These are phyloP conservation scores for Sinotaia quadrata DNA, from an alignment of 2,888 invertebrate genomes.

Conservation along the genomic window DNA sequence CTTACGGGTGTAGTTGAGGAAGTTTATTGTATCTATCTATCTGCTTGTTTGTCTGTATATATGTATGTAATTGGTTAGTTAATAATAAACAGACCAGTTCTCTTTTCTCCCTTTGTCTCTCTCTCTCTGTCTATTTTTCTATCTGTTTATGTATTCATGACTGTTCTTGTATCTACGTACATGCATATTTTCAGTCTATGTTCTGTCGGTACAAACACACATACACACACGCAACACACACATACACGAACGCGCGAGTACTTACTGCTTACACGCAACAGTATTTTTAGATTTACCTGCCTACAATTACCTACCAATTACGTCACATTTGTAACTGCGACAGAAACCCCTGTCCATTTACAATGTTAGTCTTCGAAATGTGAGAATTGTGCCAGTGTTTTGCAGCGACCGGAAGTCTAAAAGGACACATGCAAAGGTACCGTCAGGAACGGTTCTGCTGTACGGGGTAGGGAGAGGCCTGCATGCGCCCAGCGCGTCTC, in stretches of 20 bases:
- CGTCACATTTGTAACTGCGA: no score
- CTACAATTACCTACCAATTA: no score
- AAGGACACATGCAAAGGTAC: constrained; percentile 31
- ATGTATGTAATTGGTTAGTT: not conserved
- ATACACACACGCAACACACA: no score
- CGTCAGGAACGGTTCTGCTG: constrained; percentile 58
- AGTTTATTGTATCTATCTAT: no score
- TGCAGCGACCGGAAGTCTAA: not conserved
- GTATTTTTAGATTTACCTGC: no score
- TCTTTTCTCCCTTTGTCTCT: constrained; percentile 12
- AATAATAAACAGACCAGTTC: not conserved
- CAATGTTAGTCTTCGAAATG: not conserved
- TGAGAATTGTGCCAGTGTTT: not conserved
- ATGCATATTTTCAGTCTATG: no score
- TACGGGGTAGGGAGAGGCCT: constrained; percentile 66
- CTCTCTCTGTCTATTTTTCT: constrained; percentile 18
- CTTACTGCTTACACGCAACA: no score
- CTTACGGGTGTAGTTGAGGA: no score
- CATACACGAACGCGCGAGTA: no score
- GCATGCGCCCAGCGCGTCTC: constrained; percentile 68
- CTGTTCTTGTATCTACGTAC: constrained; percentile 1
- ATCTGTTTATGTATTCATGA: not conserved
- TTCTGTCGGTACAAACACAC: no score
- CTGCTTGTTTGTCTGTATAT: constrained; percentile 12
- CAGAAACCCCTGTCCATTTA: not conserved